A percentile compares a stretch with the other conserved stretches of the same genome.
phyloP scores from a whole-genome alignment of 2,113 vertebrate genomes.

The Pycnonotus jocosus region DNA sequence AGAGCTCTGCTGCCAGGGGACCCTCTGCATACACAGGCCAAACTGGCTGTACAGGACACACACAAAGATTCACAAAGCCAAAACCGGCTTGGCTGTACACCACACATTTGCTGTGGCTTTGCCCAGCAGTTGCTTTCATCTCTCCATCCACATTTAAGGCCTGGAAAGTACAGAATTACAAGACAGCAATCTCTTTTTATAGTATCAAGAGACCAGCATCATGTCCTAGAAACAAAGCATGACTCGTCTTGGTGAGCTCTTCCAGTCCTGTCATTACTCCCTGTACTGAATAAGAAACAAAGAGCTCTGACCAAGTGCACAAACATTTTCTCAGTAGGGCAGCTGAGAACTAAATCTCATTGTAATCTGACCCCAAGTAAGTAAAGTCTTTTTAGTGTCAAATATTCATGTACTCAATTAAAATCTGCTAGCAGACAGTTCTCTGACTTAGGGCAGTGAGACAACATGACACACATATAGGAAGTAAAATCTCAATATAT shows the following conservation, averaged over 20 bases:
- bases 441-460: not conserved
- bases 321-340: not conserved
- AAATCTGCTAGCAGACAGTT: not conserved
- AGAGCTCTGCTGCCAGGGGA: not conserved
- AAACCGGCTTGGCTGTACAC: not conserved
- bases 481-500: not conserved
- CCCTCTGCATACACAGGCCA: not conserved
- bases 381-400: not conserved
- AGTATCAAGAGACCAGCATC: not conserved
- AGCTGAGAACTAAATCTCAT: not conserved
- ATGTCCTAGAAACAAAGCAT: not conserved
- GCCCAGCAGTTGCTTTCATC: not conserved
- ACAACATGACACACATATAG: not conserved
- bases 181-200: not conserved
- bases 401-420: not conserved
- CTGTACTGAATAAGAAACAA: not conserved
- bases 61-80: not conserved
- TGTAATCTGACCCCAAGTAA: not conserved
- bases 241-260: not conserved
- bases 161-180: constrained; percentile 6
- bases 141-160: not conserved
- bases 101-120: not conserved
- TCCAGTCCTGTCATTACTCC: not conserved
- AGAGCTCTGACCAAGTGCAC: not conserved
- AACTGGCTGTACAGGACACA: not conserved